Evolutionary conservation across 2,113 vertebrate species (phyloP), one percentile per base, ranked within the genome.

Genomic region (Thalassarche chlororhynchos): DNA sequence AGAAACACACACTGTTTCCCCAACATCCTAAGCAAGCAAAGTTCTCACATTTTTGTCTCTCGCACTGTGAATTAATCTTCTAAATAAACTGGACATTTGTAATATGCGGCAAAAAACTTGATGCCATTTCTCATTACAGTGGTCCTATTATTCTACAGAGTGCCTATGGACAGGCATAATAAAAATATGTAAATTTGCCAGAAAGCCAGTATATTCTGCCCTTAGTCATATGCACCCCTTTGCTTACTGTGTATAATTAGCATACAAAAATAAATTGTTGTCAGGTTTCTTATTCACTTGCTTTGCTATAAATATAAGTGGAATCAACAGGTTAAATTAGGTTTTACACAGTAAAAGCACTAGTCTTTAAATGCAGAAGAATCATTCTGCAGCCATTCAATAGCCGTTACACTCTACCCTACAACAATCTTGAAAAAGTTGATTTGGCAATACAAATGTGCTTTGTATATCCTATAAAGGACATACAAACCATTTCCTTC

Each of bases 201-300:
- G 55, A 90, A 93, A 54, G 51, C 15, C 25, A 42, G 40, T 68
- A 87, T 70, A 74, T 87, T 91, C 76, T 96, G 26, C 82, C 77
- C 49, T 93, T 90, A 92, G 92, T 83, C 65, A 82, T 68, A 60
- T 32, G 40, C 14, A 82, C 60, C 52, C 87, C 47, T 95, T 77
- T 96, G 15, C 21, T 85, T 77, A 49, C 70, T 69, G 20, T 74
- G 32, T 10, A 29, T 92, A 93, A 97, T 91, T 76, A 96, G 47
- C 51, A 87, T 34, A 72, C 14, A 29, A n/a, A 95, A 75, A 66
- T 44, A 72, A 81, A 76, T 62, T 91, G 66, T 78, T 94, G 64
- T 84, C 90, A 64, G 16, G 26, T 89, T 80, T 94, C 76, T 91
- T 92, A 93, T 82, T 96, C 90, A 55, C 36, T 94, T 86, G 38